Conservation (phyloP, 1,140 invertebrate genomes). For the Chlorops oryzae region DNA sequence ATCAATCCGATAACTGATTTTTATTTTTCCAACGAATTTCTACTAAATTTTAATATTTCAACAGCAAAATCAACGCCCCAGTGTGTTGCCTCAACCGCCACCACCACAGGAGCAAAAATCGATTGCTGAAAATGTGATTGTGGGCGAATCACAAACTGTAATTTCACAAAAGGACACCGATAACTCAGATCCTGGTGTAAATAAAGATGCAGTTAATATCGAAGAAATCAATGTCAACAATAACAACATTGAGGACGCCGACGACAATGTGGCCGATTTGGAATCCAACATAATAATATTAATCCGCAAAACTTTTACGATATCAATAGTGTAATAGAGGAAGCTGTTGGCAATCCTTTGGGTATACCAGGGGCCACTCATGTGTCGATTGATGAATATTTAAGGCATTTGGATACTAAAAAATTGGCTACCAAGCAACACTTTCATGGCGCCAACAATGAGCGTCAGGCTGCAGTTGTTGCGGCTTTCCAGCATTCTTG, state of each 20-base stretch:
- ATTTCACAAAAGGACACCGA: not conserved
- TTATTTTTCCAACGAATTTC: not conserved
- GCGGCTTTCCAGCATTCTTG: conserved; percentile 86
- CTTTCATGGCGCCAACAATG: conserved; percentile 65
- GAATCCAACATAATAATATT: not conserved
- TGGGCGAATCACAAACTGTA: conserved; percentile 2
- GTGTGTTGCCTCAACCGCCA: too few species aligned
- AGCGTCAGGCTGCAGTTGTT: conserved; percentile 73
- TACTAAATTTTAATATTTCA: not conserved
- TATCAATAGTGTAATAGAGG: conserved; percentile 9
- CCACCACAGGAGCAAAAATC: too few species aligned
- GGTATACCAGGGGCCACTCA: conserved; percentile 15
- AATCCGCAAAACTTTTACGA: conserved; percentile 7
- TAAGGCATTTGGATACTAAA: conserved; percentile 22
- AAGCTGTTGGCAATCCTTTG: conserved; percentile 9
- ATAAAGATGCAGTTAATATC: conserved; percentile 10
- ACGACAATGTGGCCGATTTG: not conserved
- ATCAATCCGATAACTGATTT: too few species aligned
- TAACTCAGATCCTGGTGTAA: not conserved
- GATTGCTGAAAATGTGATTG: conserved; percentile 2
- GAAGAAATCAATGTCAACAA: conserved; percentile 10
- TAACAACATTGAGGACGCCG: not conserved
- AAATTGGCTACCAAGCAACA: conserved; percentile 27
- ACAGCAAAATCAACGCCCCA: not conserved
- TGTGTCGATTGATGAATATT: conserved; percentile 25